Evolutionary conservation across 1,140 invertebrate genomes (phyloP).

Genomic region (Halictus rubicundus): DNA sequence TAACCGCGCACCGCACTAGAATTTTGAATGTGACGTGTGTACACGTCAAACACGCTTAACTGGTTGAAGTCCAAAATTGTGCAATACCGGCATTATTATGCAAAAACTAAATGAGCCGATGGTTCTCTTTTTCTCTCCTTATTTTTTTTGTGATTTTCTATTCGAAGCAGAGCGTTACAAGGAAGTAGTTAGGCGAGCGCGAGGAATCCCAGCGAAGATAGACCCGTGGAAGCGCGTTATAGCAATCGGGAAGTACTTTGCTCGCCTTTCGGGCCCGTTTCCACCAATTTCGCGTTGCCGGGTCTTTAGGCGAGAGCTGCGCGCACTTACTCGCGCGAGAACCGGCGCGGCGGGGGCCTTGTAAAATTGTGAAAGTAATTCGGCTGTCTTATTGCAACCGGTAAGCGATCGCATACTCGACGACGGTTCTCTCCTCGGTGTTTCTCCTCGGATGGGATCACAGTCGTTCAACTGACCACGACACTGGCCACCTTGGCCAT

Average conservation of each 20-base stretch:
- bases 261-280: constrained; percentile 1
- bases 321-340: background rate
- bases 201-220: constrained; percentile 31
- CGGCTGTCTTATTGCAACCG: constrained; percentile 26
- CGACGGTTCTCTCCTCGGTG: background rate
- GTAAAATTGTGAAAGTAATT: constrained; percentile 62
- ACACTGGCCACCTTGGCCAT: constrained; percentile 52
- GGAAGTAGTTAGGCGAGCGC: constrained; percentile 51
- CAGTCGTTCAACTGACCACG: constrained; percentile 26
- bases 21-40: no score
- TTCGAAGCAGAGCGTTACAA: background rate
- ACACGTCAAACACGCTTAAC: no score
- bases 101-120: no score
- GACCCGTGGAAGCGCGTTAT: constrained; percentile 23
- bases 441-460: constrained; percentile 20
- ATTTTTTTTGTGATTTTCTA: no score
- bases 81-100: no score
- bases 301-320: background rate
- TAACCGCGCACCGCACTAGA: no score
- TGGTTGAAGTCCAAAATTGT: no score
- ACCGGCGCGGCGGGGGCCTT: constrained; percentile 13
- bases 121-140: no score
- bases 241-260: constrained; percentile 49
- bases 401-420: constrained; percentile 2
- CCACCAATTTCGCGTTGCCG: background rate